These are phyloP conservation scores for Ptiloglossa arizonensis DNA, from an alignment of 1,140 invertebrate genomes.

Conservation along the genomic window DNA sequence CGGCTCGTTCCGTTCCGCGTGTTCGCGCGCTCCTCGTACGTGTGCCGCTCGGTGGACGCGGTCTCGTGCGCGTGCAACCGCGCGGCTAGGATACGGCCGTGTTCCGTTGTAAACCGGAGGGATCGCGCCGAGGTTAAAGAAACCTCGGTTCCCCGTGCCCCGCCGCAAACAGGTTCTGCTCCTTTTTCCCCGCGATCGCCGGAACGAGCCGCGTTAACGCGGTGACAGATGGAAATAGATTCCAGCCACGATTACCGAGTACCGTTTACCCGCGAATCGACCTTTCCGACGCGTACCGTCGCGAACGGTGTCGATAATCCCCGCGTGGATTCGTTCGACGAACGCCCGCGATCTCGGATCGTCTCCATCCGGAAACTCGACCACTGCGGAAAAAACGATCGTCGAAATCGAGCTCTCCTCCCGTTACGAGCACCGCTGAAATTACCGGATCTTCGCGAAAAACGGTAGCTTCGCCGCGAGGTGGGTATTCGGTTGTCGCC, in stretches of 20 bases:
- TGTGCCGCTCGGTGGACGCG: not conserved
- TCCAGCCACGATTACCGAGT: conserved; percentile 5
- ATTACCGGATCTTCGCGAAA: too few relatives aligned
- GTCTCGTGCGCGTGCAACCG: not conserved
- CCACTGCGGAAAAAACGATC: too few relatives aligned
- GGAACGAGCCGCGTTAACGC: conserved; percentile 8
- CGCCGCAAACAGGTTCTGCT: conserved; percentile 19
- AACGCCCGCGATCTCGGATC: too few relatives aligned
- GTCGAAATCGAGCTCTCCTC: too few relatives aligned
- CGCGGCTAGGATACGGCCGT: not conserved
- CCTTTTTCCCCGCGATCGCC: conserved; percentile 8
- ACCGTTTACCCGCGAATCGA: conserved; percentile 1
- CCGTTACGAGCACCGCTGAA: too few relatives aligned
- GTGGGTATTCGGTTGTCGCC: too few relatives aligned
- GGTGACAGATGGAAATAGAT: conserved; percentile 18
- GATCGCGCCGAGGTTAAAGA: conserved; percentile 16
- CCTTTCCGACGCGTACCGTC: not conserved
- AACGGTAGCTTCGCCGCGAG: too few relatives aligned
- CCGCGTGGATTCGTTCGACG: not conserved
- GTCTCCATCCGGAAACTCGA: too few relatives aligned
- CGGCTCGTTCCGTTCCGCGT: not conserved
- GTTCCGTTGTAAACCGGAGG: conserved; percentile 8
- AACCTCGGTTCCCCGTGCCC: not conserved
- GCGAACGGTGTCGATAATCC: not conserved
- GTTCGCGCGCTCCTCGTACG: not conserved